Evolutionary conservation across 2,797 vertebrate genomes (phyloP), one percentile per base, ranked within the genome.

Genomic region (Xiphorhynchus erythropygius): DNA sequence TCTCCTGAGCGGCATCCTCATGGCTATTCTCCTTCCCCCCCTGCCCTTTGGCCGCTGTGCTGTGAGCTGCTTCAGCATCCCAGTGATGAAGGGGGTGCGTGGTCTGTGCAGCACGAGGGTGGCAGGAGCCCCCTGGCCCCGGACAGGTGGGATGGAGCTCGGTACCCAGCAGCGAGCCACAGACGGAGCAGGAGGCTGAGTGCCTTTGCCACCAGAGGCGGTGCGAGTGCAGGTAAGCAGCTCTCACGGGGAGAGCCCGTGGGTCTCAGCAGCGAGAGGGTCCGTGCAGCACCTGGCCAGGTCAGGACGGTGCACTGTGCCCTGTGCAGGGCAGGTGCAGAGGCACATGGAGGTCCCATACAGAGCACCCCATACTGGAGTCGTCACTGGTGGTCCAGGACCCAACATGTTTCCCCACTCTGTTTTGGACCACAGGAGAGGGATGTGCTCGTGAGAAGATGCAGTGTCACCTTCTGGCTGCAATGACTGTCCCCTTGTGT

Each of bases 41-140:
- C 33, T 42, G 22, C 23, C 28, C 33, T 32, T 37, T 22, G 19
- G 24, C 35, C 5, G 5, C 28, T 55, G 35, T 59, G 19, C 33
- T 30, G 11, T 22, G 19, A 14, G 23, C 16, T 1, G 2, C 41
- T 69, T 24, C 50, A 56, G 42, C 57, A 33, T 8, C 14, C 28
- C n/a, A 23, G 32, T 7, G 3, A 37, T 14, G 24, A 22, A 22
- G 14, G 30, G 18, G 12, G 4, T 49, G 17, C 4, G 0, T 11
- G 41, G 9, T 18, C 32, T 33, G 32, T 33, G 37, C 11, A 62
- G 42, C 28, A 13, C 0, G 2, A 21, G 41, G 9, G 8, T 6
- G 19, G 8, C 35, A 33, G 37, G 11, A 73, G 14, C 50, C 7
- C 11, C 35, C 53, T 21, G 35, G 28, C 23, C 19, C 11, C 2